Base-by-base conservation (phyloP, 1,140 invertebrate genomes). In the Hesperophylax magnus region DNA sequence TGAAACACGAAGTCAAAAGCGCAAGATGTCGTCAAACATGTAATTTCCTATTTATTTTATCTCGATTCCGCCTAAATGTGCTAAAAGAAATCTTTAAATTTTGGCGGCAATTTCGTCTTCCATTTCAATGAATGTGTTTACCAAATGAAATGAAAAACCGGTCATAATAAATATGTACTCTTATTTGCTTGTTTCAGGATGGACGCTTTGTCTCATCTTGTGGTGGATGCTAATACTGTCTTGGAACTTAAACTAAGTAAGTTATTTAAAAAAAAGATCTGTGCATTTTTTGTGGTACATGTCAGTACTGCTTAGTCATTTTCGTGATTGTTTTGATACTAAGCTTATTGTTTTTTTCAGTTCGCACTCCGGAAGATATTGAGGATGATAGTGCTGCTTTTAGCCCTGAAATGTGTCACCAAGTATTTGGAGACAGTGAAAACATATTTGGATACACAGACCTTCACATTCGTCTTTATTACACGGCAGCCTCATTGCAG, bases 371-470 rank as follows among this genome's bases (percentile, higher is more conserved):
- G 52, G 86, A 92, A 20, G 96, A 97, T 87, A 86, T 97, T 20
- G 92, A 95, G 82, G 92, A 96, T 88, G 93, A 95, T 39, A 88
- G 90, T n/a, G 89, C 89, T 8, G 90, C 90, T 17, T 98, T 98
- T 87, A 91, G 93, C 67, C 96, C 97, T 8, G 95, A 95, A 71
- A 98, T 98, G 96, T 95, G 96, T 71, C 97, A 99, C 91, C 97
- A 98, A 89, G 92, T 98, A 18, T 98, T 98, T 91, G 97, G 97
- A 24, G 96, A 97, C 85, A 95, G 94, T 85, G 97, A 99, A 90
- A 95, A 93, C 79, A 97, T 98, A 87, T 98, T 98, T 92, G 98
- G 98, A 18, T 98, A 98, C 86, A 93, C 94, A 87, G 94, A 97
- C 86, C 89, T 98, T 24, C 91, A 92, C 79, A 93, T 98, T 7